Conservation (phyloP, 2,888 invertebrate genomes). For the Drosophila greeni region DNA sequence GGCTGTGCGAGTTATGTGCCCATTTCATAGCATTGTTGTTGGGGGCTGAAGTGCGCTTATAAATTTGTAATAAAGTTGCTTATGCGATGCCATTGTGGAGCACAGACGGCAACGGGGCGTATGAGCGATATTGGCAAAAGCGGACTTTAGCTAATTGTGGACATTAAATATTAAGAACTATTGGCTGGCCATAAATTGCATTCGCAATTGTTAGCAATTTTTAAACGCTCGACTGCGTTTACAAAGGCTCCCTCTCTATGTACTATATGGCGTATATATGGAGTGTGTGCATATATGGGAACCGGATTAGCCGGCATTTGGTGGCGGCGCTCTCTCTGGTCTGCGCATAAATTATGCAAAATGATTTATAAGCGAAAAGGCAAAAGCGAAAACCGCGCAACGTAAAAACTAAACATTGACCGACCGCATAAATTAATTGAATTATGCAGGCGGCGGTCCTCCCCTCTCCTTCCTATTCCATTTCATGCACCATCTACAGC, state of each 20-base stretch:
- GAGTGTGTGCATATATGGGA: background rate
- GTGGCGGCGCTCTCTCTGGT: conserved; percentile 14
- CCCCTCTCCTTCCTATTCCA: conserved; percentile 3
- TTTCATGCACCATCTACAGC: conserved; percentile 26
- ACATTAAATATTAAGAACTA: conserved; percentile 64
- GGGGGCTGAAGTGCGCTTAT: conserved; percentile 66
- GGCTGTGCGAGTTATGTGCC: conserved; percentile 62
- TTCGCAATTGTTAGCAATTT: conserved; percentile 35
- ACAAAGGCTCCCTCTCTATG: background rate
- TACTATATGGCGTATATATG: background rate
- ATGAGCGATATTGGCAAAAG: conserved; percentile 52
- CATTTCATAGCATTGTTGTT: conserved; percentile 59
- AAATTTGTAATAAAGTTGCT: conserved; percentile 66
- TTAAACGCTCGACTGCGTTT: conserved; percentile 27
- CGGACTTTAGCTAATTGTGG: conserved; percentile 51
- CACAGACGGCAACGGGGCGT: conserved; percentile 39
- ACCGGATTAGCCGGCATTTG: conserved; percentile 31
- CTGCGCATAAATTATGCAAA: conserved; percentile 68
- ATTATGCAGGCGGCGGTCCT: conserved; percentile 58
- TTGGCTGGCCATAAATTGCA: conserved; percentile 42
- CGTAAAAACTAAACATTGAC: conserved; percentile 69
- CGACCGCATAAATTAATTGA: conserved; percentile 72
- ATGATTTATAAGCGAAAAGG: conserved; percentile 64
- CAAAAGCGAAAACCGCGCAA: conserved; percentile 48
- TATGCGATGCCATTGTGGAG: conserved; percentile 31